Evolutionary conservation across 2,113 vertebrate species (phyloP), one percentile per base, ranked within the genome.

Genomic region (Oryzias celebensis): DNA sequence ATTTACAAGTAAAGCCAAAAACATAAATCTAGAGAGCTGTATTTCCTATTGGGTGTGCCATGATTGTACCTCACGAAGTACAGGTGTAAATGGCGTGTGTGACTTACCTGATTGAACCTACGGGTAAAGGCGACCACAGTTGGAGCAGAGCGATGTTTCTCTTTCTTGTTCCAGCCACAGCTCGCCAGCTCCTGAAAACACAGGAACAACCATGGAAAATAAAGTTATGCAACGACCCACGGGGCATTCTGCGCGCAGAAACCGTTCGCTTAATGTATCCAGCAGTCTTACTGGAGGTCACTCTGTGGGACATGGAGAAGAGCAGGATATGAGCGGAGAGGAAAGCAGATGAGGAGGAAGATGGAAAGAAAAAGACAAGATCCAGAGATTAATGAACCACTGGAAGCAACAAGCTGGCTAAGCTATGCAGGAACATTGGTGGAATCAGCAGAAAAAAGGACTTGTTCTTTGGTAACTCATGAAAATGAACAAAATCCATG

Each of bases 121-220:
- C 96, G 94, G 59, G 97, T 99, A 88, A 99, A 99, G 87, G 96
- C 97, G 88, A 99, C 97, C 18, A 95, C 96, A 47, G 98, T 99
- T 13, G 97, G 97, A 77, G 97, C 94, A 52, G 94, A 96, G 92
- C 94, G 98, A 59, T 98, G 95, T 84, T 99, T 99, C 87, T 99
- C 97, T 87, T 96, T 99, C 87, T 98, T 98, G 90, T 98, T 99
- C 97, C 97, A 99, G 81, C 97, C 97, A 85, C 97, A 99, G 87
- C 97, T 99, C 52, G 97, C 96, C 89, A 99, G 92, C 84, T 99
- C 97, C 97, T 99, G 66, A 44, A 77, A 80, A 78, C 17, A 75
- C 0, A 80, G 47, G 80, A 56, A 68, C 15, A 69, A 67, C 12
- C 0, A 65, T 17, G 24, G 22, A 10, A 53, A 51, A 64, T 63